Evolutionary conservation across 2,797 vertebrate species (phyloP).

Genomic region (Falco peregrinus): DNA sequence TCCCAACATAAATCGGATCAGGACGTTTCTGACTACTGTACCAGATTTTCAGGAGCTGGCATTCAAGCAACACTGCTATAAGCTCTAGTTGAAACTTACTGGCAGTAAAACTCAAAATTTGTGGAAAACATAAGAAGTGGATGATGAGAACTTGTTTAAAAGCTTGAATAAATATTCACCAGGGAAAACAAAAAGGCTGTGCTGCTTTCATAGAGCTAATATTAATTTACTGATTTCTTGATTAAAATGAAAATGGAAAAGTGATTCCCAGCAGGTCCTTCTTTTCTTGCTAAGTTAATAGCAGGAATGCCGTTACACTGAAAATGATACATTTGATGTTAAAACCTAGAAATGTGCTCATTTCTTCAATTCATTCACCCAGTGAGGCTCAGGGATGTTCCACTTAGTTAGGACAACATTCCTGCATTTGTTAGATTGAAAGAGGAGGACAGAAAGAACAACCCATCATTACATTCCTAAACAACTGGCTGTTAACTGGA

Average conservation of each 20-base stretch:
- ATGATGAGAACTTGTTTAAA: conserved; percentile 8
- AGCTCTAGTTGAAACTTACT: neutral
- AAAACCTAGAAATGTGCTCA: neutral
- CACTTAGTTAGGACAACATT: neutral
- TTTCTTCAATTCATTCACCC: neutral
- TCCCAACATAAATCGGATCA: neutral
- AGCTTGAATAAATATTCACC: conserved; percentile 39
- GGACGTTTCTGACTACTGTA: neutral
- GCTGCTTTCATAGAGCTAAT: conserved; percentile 30
- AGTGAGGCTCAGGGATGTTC: neutral
- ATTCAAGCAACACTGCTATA: neutral
- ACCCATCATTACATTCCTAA: neutral
- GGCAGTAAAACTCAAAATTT: neutral
- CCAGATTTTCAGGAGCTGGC: neutral
- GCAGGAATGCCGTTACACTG: conserved; percentile 29
- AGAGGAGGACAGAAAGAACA: neutral
- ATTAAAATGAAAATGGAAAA: conserved; percentile 63
- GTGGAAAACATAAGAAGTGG: neutral
- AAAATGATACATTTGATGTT: conserved; percentile 40
- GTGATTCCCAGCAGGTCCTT: conserved; percentile 47
- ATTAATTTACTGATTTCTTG: conserved; percentile 64
- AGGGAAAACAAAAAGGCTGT: conserved; percentile 21
- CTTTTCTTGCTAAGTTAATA: conserved; percentile 45
- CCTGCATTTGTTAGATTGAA: neutral
- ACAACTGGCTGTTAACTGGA: neutral